These are phyloP conservation scores for Seira ritae DNA, from an alignment of 2,888 invertebrate genomes.

Conservation along the genomic window DNA sequence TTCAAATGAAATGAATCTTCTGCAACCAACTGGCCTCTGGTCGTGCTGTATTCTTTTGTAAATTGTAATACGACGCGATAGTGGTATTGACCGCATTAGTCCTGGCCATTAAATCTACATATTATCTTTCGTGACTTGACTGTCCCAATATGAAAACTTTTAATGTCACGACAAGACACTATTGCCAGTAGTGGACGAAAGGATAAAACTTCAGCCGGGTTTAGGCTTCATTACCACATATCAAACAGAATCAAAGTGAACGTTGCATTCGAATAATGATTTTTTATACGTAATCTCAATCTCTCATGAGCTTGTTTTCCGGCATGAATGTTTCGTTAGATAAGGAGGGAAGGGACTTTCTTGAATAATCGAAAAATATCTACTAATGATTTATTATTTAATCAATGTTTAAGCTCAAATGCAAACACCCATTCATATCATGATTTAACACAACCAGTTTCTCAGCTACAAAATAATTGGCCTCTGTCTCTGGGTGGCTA, in stretches of 20 bases:
- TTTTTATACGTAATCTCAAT: not conserved
- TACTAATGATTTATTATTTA: not conserved
- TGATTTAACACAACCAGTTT: no score
- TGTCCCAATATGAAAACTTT: not conserved
- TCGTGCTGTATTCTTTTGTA: no score
- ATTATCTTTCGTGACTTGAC: not conserved
- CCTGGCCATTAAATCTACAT: no score
- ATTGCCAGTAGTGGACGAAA: no score
- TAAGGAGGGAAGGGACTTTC: not conserved
- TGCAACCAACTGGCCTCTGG: no score
- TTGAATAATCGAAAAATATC: not conserved
- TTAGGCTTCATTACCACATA: no score
- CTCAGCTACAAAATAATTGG: no score
- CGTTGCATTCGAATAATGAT: not conserved
- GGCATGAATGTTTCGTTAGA: slow-evolving; percentile 9
- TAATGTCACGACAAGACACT: not conserved
- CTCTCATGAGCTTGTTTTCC: not conserved
- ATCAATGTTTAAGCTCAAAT: not conserved
- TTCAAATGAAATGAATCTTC: no score
- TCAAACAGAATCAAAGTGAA: no score
- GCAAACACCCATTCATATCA: not conserved
- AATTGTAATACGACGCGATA: no score
- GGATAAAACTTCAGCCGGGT: no score
- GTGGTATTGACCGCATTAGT: no score
- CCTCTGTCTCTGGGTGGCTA: not conserved